These are phyloP conservation scores for Pipistrellus pipistrellus DNA, from an alignment of 2,797 vertebrate genomes.

Conservation along the genomic window DNA sequence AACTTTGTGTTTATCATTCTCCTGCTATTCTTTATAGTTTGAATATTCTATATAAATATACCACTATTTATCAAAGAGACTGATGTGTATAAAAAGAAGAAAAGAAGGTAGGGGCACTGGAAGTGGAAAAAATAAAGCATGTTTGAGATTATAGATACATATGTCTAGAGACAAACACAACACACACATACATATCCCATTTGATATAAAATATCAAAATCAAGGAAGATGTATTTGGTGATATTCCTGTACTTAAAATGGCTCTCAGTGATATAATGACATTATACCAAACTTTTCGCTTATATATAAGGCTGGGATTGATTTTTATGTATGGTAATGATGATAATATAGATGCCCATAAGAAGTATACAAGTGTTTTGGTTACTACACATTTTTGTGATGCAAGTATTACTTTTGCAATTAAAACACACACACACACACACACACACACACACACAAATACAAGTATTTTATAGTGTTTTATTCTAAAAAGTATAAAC, in stretches of 20 bases:
- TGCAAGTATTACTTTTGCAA: constrained; percentile 40
- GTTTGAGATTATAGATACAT: constrained; percentile 36
- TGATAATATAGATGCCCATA: background rate
- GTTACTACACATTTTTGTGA: constrained; percentile 40
- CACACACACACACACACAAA: background rate
- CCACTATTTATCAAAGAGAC: constrained; percentile 48
- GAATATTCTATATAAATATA: constrained; percentile 44
- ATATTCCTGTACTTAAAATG: constrained; percentile 59
- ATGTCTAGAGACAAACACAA: background rate
- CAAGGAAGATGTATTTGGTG: background rate
- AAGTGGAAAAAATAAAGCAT: constrained; percentile 55
- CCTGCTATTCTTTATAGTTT: constrained; percentile 43
- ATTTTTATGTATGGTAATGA: constrained; percentile 34
- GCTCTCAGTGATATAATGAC: constrained; percentile 7
- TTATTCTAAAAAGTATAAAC: constrained; percentile 63
- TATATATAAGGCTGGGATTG: constrained; percentile 42
- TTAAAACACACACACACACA: background rate
- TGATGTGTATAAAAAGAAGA: constrained; percentile 9
- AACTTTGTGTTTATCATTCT: constrained; percentile 55
- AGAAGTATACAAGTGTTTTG: constrained; percentile 44
- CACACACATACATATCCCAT: background rate
- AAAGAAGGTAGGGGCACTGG: background rate
- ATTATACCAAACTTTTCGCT: constrained; percentile 56
- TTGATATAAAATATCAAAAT: constrained; percentile 41
- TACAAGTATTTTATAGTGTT: constrained; percentile 10